Conservation (phyloP, 30 jellyfish, hydroid and myxozoan species). For the Sanderia malayensis region DNA sequence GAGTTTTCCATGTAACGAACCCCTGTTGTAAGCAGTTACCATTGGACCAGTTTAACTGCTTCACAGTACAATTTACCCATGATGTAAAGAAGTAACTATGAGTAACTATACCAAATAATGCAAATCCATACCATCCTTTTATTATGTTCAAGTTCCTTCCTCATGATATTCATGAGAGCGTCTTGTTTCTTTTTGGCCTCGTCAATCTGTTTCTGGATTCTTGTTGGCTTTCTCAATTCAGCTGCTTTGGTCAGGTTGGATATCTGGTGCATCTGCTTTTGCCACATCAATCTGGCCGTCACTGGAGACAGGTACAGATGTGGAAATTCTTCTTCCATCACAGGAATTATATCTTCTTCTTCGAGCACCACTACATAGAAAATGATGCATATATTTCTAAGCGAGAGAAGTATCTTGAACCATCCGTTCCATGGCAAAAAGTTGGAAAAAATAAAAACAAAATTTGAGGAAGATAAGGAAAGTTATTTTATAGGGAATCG, state of each 20-base stretch:
- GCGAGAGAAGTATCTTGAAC: neutral
- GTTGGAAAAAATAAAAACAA: too few relatives aligned
- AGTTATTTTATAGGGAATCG: too few relatives aligned
- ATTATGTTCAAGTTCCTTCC: constrained; percentile 80
- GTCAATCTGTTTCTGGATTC: constrained; percentile 66
- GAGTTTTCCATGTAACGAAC: too few relatives aligned
- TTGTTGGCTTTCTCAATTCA: constrained; percentile 41
- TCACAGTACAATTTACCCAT: too few relatives aligned
- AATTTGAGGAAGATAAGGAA: too few relatives aligned
- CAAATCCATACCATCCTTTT: constrained; percentile 91
- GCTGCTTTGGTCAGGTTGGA: constrained; percentile 57
- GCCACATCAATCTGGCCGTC: constrained; percentile 92
- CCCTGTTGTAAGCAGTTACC: too few relatives aligned
- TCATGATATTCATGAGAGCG: constrained; percentile 66
- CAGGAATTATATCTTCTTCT: constrained; percentile 92
- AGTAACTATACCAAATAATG: too few relatives aligned
- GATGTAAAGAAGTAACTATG: too few relatives aligned
- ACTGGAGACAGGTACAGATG: constrained; percentile 86
- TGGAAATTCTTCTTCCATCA: constrained; percentile 97
- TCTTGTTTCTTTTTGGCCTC: constrained; percentile 82
- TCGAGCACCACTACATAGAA: constrained; percentile 56
- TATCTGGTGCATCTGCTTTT: constrained; percentile 87
- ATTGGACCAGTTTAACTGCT: too few relatives aligned
- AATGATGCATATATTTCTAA: neutral
- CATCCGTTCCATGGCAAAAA: too few relatives aligned